Conservation (phyloP, 2,113 vertebrate genomes). For the Neogale vison region DNA sequence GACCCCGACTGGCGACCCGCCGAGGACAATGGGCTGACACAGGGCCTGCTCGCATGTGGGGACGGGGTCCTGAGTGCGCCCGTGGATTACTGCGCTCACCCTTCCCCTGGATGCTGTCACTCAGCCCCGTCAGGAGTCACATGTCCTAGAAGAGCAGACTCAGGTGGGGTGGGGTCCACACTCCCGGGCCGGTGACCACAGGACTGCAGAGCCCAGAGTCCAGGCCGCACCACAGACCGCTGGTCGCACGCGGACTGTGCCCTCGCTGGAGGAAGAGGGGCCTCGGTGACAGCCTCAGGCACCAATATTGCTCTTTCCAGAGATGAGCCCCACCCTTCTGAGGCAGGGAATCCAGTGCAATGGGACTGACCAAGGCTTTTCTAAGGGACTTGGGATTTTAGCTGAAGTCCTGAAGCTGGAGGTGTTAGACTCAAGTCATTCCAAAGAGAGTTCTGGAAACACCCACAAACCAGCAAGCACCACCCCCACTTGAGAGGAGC, state of each 20-base stretch:
- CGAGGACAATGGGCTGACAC: not conserved
- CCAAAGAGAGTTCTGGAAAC: not conserved
- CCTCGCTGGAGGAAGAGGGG: not conserved
- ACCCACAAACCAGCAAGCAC: rapidly evolving
- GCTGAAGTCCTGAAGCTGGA: not conserved
- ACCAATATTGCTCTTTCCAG: not conserved
- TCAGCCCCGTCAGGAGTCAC: rapidly evolving
- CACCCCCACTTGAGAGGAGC: not conserved
- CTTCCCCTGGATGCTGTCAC: rapidly evolving
- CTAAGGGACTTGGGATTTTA: not conserved
- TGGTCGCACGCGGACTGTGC: rapidly evolving
- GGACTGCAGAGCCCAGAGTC: too few species aligned
- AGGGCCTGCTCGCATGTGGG: rapidly evolving
- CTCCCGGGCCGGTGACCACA: not conserved
- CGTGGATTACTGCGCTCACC: rapidly evolving
- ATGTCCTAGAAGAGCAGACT: not conserved
- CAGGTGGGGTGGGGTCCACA: rapidly evolving
- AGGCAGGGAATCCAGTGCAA: not conserved
- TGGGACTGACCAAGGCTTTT: not conserved
- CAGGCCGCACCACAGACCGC: rapidly evolving
- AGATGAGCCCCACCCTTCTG: not conserved
- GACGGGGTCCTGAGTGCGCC: rapidly evolving
- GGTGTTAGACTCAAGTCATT: not conserved
- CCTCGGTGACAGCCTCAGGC: not conserved
- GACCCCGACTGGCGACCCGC: not conserved